Base-by-base conservation (phyloP, 2,888 invertebrate genomes). In the Chaetogeoica ovagalla region DNA sequence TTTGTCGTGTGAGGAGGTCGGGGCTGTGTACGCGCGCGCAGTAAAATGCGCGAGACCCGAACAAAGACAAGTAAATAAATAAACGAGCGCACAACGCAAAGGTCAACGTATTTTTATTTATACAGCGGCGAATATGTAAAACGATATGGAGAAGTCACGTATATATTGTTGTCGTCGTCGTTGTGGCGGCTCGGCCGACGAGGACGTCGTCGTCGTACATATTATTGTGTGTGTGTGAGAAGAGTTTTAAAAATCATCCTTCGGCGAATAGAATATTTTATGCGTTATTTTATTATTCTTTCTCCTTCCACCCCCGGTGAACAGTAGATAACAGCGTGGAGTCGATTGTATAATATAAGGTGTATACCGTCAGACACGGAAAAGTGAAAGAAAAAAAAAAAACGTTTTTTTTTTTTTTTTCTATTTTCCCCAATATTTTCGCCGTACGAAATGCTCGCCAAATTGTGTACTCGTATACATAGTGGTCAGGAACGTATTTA, bases 61-160 rank as follows among this genome's bases (percentile, higher is more conserved):
- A 79, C 79, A 70, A 71, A 79, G 79, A 79, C 79, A 63, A 79
- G 79, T 79, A 79, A 71, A 71, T 79, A 79, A 79, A 79, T 79
- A 79, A 79, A 79, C 79, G 71, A 79, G 52, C 70, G 43, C 57
- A 21, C 21, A 66, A 57, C 23, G 68, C 69, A 79, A 79, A 79
- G 79, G 79, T 79, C 79, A 79, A 79, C 23, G 79, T 60, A 63
- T 77, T 77, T 77, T 60, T 23, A 52, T 30, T 19, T 15, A 59
- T 59, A 15, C 39, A 39, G 30, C 30, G 30, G 30, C 30, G 30
- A 30, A 63, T 74, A 70, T 77, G 77, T 70, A 77, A 77, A 70
- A 70, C 62, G 55, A 77, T 70, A 70, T 62, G 52, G 62, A 65
- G 65, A 63, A 74, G 74, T 65, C 74, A 8, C 59, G 57, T 65